Conservation (phyloP, 2,888 invertebrate genomes). For the Teleogryllus oceanicus region DNA sequence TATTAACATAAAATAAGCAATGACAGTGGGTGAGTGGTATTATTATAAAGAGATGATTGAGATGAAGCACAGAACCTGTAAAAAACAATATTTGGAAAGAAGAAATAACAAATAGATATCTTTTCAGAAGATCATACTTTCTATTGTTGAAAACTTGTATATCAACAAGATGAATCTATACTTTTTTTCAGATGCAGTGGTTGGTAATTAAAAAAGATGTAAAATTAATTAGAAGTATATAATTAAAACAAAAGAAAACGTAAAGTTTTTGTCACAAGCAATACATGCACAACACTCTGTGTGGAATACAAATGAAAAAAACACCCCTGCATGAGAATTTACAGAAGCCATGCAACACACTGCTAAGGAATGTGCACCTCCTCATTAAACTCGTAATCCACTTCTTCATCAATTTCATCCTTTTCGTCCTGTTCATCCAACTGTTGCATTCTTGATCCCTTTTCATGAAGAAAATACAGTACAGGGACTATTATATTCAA, state of each 20-base stretch:
- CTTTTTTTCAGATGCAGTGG: no score
- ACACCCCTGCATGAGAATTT: background rate
- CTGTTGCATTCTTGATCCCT: constrained; percentile 31
- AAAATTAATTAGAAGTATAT: no score
- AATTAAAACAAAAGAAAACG: background rate
- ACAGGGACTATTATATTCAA: background rate
- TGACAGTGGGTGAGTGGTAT: background rate
- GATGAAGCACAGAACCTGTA: background rate
- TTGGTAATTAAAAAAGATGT: no score
- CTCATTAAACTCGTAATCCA: constrained; percentile 55
- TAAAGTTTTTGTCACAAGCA: background rate
- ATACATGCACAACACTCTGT: background rate
- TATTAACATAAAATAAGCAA: background rate
- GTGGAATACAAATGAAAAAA: background rate
- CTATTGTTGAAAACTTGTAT: no score
- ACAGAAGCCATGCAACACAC: constrained; percentile 25
- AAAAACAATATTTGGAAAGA: background rate
- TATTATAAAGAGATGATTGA: background rate
- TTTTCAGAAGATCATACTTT: background rate
- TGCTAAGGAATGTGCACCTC: constrained; percentile 48
- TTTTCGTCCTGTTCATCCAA: constrained; percentile 34
- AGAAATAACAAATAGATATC: background rate
- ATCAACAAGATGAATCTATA: no score
- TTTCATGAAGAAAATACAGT: constrained; percentile 19
- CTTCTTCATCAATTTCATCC: constrained; percentile 51